Percentiles rank a stretch among this genome's conserved stretches.
These are phyloP conservation scores for Podotricha telesiphe DNA, from an alignment of 2,888 invertebrate species.

Conservation along the genomic window DNA sequence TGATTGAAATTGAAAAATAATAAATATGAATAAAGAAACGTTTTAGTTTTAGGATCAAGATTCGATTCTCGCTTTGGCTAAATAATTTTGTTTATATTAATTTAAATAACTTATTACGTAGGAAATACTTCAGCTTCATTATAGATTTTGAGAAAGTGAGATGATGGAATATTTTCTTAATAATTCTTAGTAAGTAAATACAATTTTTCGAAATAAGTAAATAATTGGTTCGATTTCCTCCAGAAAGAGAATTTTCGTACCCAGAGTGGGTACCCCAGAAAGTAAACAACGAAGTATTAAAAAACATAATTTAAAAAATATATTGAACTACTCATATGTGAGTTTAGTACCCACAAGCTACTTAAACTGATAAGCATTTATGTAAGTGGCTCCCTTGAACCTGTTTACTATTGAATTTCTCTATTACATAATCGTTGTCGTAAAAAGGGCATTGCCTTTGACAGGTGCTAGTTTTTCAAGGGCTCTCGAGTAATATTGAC, in stretches of 20 bases:
- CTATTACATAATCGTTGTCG: constrained; percentile 27
- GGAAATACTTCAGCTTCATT: no score
- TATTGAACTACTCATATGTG: not conserved
- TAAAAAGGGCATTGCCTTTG: constrained; percentile 39
- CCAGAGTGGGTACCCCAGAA: no score
- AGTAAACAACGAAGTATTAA: no score
- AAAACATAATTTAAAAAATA: not conserved
- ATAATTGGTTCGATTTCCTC: no score
- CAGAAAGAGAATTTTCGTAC: no score
- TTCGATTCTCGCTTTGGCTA: not conserved
- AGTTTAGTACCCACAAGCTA: not conserved
- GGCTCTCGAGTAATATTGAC: constrained; percentile 14
- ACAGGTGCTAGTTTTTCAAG: constrained; percentile 39
- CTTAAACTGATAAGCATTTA: constrained; percentile 12
- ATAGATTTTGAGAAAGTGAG: no score
- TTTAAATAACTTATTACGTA: no score
- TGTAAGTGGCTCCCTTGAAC: constrained; percentile 14
- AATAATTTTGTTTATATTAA: not conserved
- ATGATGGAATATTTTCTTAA: no score
- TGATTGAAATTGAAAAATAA: constrained; percentile 14
- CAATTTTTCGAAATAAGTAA: no score
- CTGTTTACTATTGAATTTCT: constrained; percentile 26
- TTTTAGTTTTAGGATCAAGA: not conserved
- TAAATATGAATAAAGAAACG: not conserved
- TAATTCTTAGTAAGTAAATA: no score